Evolutionary conservation across 2,113 vertebrate species (phyloP).

Genomic region (Oreochromis niloticus): DNA sequence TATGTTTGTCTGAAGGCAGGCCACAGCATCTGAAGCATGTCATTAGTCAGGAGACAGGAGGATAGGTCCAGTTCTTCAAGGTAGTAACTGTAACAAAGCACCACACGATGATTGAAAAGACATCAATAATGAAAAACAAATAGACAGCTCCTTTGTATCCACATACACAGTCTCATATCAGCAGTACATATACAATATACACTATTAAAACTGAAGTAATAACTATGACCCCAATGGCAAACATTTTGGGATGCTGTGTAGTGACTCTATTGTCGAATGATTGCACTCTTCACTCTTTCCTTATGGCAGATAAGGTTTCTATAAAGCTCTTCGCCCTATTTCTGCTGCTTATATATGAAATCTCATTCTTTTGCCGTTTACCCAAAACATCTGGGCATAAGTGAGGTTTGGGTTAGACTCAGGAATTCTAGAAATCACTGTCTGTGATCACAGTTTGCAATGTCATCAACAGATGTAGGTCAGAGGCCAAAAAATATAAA

Average conservation of each 20-base stretch:
- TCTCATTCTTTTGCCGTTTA: not conserved
- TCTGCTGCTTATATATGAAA: not conserved
- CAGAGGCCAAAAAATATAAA: not conserved
- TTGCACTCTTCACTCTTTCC: not conserved
- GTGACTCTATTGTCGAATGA: not conserved
- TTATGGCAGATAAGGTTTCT: not conserved
- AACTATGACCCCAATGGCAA: not conserved
- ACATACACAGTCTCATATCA: not conserved
- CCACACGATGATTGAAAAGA: not conserved
- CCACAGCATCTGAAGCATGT: conserved; percentile 74
- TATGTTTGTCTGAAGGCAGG: conserved; percentile 81
- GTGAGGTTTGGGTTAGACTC: not conserved
- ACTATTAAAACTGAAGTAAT: fast-evolving
- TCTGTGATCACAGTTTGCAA: not conserved
- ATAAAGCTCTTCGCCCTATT: not conserved
- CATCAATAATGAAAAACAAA: not conserved
- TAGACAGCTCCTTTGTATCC: not conserved
- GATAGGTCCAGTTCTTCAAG: conserved; percentile 85
- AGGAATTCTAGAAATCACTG: not conserved
- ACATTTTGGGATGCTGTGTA: not conserved
- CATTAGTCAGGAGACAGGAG: conserved; percentile 81
- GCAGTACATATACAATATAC: not conserved
- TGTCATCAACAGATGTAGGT: not conserved
- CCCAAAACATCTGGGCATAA: not conserved
- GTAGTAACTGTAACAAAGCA: conserved; percentile 39